Evolutionary conservation across 1,140 invertebrate species (phyloP), one percentile per base, ranked within the genome.

Genomic region (Pseudomyrmex pallidus): DNA sequence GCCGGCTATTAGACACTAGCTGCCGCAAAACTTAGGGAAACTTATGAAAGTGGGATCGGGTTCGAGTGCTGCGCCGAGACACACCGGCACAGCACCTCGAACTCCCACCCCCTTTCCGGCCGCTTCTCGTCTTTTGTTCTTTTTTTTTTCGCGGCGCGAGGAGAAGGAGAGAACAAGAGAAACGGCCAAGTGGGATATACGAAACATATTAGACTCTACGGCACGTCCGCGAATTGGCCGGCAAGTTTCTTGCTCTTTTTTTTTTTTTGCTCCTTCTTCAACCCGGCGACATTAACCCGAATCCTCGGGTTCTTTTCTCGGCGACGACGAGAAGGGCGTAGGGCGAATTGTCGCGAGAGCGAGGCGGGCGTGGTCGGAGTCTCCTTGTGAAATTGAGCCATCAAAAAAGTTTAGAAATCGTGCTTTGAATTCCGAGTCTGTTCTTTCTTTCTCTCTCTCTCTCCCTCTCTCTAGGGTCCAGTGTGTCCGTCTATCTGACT

Each of bases 31-130:
- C 89, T 93, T 92, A 74, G 70, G 68, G 57, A 77, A 93, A 93
- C 90, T 93, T 92, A 92, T 92, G 91, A 92, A 93, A 94, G 91
- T 92, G 74, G 90, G 84, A 93, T 93, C 90, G 91, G 87, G 84
- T 89, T 89, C 85, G 85, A 88, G 83, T 84, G 76, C 63, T 70
- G 77, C 54, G 67, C 86, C 77, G 63, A 78, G 63, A 86, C 83
- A 85, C 74, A 25, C 57, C 59, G 67, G 66, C 64, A 62, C 35
- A 50, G 83, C 70, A 74, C 13, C 70, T 68, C 25, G 46, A 15
- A 25, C 54, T 50, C 50, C 50, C 20, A 20, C 74, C 25, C 17
- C 15, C 46, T 15, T 13, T 52, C 8, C 44, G 15, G 54, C 13
- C 62, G 17, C 20, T 50, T 46, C 44, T 8, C 3, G 54, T 50